Conservation (phyloP, 2,113 vertebrate genomes). For the Bos taurus region DNA sequence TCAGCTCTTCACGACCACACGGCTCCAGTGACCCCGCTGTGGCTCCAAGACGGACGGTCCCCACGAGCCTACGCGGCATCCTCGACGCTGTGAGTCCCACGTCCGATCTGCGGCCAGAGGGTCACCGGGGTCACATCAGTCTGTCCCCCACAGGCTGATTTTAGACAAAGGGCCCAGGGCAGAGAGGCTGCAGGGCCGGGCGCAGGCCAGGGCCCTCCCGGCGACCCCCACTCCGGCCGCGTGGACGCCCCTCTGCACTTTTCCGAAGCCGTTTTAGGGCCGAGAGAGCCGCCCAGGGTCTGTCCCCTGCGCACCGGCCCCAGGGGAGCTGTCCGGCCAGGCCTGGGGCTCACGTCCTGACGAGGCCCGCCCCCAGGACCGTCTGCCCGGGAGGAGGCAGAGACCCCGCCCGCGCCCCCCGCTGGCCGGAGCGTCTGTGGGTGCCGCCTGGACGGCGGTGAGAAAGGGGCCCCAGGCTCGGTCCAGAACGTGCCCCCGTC, state of each 20-base stretch:
- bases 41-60: background rate
- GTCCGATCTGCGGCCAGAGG: background rate
- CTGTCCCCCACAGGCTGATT: background rate
- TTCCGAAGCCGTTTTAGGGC: background rate
- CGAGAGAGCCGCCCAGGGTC: background rate
- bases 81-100: background rate
- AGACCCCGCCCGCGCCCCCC: accelerated
- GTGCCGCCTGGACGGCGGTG: background rate
- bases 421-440: accelerated
- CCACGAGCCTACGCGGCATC: background rate
- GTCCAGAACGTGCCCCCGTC: background rate
- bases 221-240: accelerated
- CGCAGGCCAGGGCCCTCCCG: background rate
- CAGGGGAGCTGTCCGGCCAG: no score
- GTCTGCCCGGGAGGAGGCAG: accelerated
- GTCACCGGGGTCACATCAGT: background rate
- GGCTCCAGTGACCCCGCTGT: no score
- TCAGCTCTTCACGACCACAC: no score
- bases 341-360: background rate
- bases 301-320: accelerated
- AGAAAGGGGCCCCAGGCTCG: background rate
- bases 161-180: background rate
- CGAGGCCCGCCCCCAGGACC: accelerated
- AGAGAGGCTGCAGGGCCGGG: background rate
- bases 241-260: background rate